Evolutionary conservation across 1,140 invertebrate genomes (phyloP), one percentile per base, ranked within the genome.

Genomic region (Mercenaria mercenaria): DNA sequence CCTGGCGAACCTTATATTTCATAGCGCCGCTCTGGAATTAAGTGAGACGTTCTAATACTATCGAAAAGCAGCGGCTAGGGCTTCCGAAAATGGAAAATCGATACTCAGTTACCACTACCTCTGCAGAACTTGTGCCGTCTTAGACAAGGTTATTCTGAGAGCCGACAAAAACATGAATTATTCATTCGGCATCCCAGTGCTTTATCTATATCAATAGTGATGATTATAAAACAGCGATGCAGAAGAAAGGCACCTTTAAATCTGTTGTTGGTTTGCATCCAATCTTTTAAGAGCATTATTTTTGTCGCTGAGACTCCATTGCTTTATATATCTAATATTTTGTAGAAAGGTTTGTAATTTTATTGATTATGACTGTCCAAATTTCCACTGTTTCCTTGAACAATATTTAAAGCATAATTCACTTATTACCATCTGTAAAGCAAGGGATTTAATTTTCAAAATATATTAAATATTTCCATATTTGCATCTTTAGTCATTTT

Each of bases 151-250:
- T 79, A 79, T 79, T 52, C 76, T 26, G n/a, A 34, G 43, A 32
- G 47, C 76, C 47, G 76, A 79, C 50, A 56, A 56, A 50, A 52
- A 56, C 23, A 79, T 79, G 29, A 50, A 79, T 79, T 29, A 79
- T 79, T 79, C 76, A 79, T 79, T 29, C 47, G 47, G 76, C 50
- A 72, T 50, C 34, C 76, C 20, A 39, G 50, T 50, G 76, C 47
- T 79, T 52, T 79, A 56, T 79, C 76, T 79, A 50, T 52, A 79
- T 56, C 76, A 79, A 52, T 79, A 18, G n/a, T 52, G 43, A 56
- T 34, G 76, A 79, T 50, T 79, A 34, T 52, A 72, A 72, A 72
- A 72, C 67, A 72, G 20, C 39, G 10, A 11, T 18, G 34, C 67
- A 72, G 67, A 39, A 72, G 15, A 72, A 20, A 39, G 67, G 67